Conservation (phyloP, 2,113 vertebrate species). For the Centropristis striata region DNA sequence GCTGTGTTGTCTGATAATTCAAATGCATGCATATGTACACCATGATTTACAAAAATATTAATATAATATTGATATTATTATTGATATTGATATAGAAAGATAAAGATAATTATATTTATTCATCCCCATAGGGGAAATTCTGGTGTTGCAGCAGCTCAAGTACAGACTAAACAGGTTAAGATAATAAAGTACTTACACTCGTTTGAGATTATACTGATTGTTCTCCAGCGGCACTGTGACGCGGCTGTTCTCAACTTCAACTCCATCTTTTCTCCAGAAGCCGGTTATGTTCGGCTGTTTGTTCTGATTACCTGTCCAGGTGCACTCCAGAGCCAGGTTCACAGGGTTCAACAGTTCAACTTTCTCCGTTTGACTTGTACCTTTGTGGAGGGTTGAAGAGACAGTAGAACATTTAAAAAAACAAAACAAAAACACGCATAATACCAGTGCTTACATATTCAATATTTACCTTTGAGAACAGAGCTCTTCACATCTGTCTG, state of each 20-base stretch:
- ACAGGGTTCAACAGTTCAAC: slow-evolving; percentile 61
- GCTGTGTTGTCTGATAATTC: too few species aligned
- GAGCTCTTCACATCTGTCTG: slow-evolving; percentile 14
- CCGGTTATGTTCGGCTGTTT: slow-evolving; percentile 65
- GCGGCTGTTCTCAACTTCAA: slow-evolving; percentile 57
- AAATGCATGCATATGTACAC: too few species aligned
- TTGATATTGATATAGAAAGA: too few species aligned
- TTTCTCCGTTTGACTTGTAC: slow-evolving; percentile 61
- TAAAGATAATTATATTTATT: too few species aligned
- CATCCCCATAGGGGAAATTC: too few species aligned
- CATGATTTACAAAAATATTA: too few species aligned
- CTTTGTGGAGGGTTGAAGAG: slow-evolving; percentile 54
- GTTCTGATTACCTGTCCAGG: slow-evolving; percentile 57
- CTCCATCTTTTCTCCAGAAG: slow-evolving; percentile 76
- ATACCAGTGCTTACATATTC: too few species aligned
- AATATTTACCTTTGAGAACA: slow-evolving; percentile 53
- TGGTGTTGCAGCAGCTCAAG: too few species aligned
- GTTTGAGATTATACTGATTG: slow-evolving; percentile 67
- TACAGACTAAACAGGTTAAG: too few species aligned
- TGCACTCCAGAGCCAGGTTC: slow-evolving; percentile 70
- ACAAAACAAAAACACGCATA: background rate
- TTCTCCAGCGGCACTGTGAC: slow-evolving; percentile 55
- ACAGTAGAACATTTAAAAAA: too few species aligned
- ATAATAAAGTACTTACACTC: slow-evolving; percentile 74
- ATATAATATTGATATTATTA: too few species aligned